Conservation (phyloP, 2,888 invertebrate species). For the Altica lythri region DNA sequence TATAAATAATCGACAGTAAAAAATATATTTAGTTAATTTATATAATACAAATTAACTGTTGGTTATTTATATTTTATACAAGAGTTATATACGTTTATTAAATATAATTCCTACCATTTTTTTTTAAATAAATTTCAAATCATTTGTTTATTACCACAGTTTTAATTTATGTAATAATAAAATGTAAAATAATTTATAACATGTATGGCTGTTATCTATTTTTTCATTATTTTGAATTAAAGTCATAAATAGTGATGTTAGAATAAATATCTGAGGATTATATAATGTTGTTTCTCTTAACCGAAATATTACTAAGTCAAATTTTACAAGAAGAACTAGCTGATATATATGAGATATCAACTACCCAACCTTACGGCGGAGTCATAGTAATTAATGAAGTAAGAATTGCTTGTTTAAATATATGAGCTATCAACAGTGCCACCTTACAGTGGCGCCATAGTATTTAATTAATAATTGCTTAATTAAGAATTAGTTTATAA, state of each 20-base stretch:
- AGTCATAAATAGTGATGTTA: constrained; percentile 56
- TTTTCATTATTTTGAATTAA: constrained; percentile 55
- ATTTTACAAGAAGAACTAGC: no score
- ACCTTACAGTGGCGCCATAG: no score
- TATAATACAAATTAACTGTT: neutral
- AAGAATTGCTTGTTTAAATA: no score
- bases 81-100: neutral
- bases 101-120: constrained; percentile 29
- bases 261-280: constrained; percentile 46
- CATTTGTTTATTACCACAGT: constrained; percentile 34
- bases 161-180: constrained; percentile 41
- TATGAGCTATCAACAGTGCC: no score
- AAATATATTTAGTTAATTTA: neutral
- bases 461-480: no score
- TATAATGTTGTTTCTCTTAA: neutral
- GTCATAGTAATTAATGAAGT: no score
- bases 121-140: constrained; percentile 27
- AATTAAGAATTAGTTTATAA: no score
- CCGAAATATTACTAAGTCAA: no score
- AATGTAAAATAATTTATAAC: constrained; percentile 52
- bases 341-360: no score
- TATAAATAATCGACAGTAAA: neutral
- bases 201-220: constrained; percentile 57
- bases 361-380: no score
- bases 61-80: neutral